Evolutionary conservation across 1,140 invertebrate species (phyloP), one percentile per base, ranked within the genome.

Genomic region (Arctopsyche grandis): DNA sequence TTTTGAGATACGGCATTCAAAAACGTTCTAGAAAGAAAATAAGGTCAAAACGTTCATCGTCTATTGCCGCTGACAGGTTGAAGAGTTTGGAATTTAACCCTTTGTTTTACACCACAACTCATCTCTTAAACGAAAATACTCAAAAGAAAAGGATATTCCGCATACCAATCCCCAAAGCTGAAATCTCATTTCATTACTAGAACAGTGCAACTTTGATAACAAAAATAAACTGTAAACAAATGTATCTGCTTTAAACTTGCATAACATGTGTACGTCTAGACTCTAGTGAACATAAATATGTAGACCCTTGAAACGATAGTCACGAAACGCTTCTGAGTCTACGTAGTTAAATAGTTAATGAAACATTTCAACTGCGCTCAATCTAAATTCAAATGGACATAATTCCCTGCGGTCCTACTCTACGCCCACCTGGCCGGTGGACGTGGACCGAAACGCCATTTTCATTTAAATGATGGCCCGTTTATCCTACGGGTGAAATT

Each of bases 321-420:
- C 38, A 44, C 38, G 38, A 38, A 69, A 1, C 66, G 66, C 21
- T 22, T 22, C 10, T 7, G 21, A 56, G 52, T 10, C 14, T 66
- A 66, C 16, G 24, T 66, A 22, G 24, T 66, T 10, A 19, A 22
- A 22, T 52, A 52, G 22, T 24, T 71, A 71, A 71, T 71, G 69
- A 71, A 44, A 71, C 66, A 69, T 29, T 44, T 60, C 24, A 24
- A 44, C 24, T 21, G 38, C 69, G 29, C 44, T 46, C 69, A 29
- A 71, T 71, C 69, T 71, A 71, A 71, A 71, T 71, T 71, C 69
- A 71, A 71, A 71, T 71, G 14, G 44, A 16, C 38, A 48, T 48
- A 48, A 71, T 71, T 71, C 69, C 69, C 69, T 7, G 16, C 16
- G 44, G 69, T 26, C n/a, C n/a, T 22, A 4, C 24, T 5, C 5